Percentiles rank a stretch among this genome's conserved stretches.
These are phyloP conservation scores for Pocota personata DNA, from an alignment of 2,888 invertebrate genomes.

Conservation along the genomic window DNA sequence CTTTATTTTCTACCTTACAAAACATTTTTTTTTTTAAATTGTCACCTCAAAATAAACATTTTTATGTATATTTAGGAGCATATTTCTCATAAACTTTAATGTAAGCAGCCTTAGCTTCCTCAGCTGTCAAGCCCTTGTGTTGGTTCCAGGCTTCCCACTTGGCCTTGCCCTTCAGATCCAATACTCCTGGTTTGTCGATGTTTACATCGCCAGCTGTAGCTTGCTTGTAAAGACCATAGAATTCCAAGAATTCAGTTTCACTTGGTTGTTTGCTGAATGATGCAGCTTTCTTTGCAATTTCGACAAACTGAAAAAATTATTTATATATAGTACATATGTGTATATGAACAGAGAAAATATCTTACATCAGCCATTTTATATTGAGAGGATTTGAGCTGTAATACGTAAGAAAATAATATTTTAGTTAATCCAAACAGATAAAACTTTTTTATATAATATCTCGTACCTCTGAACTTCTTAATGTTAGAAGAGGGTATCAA, in stretches of 20 bases:
- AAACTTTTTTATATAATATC: not conserved
- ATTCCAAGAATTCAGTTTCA: constrained; percentile 90
- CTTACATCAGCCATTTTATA: constrained; percentile 52
- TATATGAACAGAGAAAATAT: not conserved
- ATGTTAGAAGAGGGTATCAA: not conserved
- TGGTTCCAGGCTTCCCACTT: constrained; percentile 96
- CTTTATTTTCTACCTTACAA: not conserved
- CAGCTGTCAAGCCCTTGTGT: constrained; percentile 90
- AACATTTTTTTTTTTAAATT: not conserved
- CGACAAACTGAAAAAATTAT: constrained; percentile 22
- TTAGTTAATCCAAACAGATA: not conserved
- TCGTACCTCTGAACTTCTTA: not conserved
- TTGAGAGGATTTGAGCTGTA: not conserved
- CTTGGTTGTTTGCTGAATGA: constrained; percentile 88
- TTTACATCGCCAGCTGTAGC: constrained; percentile 91
- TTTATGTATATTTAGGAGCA: constrained; percentile 83
- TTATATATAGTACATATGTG: not conserved
- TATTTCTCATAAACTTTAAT: constrained; percentile 86
- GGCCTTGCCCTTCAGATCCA: constrained; percentile 94
- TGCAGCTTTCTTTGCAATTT: constrained; percentile 85
- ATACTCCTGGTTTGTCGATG: constrained; percentile 92
- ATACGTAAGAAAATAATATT: not conserved
- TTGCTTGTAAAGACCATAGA: constrained; percentile 94
- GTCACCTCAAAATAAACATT: constrained; percentile 7
- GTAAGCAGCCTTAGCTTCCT: constrained; percentile 92